Evolutionary conservation across 2,888 invertebrate species (phyloP), one percentile per base, ranked within the genome.

Genomic region (Augiades crinisus): DNA sequence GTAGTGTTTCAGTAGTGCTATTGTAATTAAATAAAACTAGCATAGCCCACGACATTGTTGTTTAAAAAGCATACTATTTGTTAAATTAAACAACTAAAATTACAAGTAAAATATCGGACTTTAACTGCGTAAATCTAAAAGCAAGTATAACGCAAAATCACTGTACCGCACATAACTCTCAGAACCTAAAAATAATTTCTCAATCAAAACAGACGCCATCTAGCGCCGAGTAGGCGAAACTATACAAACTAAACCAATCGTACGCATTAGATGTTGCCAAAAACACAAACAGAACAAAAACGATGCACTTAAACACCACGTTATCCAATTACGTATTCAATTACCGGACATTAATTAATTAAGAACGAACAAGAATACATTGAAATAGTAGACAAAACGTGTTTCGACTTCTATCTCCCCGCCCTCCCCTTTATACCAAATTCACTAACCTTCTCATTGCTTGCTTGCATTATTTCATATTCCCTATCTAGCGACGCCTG

Each of bases 361-460:
- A 78, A 77, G 72, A 70, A 70, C 72, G 72, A 79, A 77, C 72
- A 70, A 70, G 70, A 72, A 73, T 77, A 78, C 78, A 81, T 78
- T 70, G 75, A 80, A 78, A 74, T 70, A 65, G 62, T 62, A 63
- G 71, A 70, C 69, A 72, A 74, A 70, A 69, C 64, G 57, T 65
- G 68, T 66, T 59, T 69, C 65, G 55, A 54, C 57, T 61, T 64
- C 68, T 67, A 61, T 65, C 73, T 68, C 70, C 70, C 67, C 68
- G 68, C 64, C 61, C 36, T 36, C 44, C 64, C 63, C 67, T 72
- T 78, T 76, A 71, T 74, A 75, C 80, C 81, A 65, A 80, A 84
- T 81, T 85, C 88, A 87, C 88, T 88, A 88, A 89, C 88, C 88
- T 89, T 87, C 81, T 79, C 81, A 78, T 81, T 79, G 83, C 81